Evolutionary conservation across 2,888 invertebrate species (phyloP), one percentile per base, ranked within the genome.

Genomic region (Mesorhabditis spiculigera): DNA sequence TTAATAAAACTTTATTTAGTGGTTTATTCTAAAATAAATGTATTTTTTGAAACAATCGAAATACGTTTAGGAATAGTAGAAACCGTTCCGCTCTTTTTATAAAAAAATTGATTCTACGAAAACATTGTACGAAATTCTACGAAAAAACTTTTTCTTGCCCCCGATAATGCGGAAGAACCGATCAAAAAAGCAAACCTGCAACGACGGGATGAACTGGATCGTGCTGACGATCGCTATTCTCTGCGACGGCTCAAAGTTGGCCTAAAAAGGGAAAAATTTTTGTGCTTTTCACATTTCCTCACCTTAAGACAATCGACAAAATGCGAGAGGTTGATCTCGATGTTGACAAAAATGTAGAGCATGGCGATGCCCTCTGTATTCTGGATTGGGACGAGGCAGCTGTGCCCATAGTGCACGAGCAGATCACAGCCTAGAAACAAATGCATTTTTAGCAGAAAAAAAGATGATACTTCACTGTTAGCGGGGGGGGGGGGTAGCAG

Each of bases 341-440:
- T 97, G 86, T 96, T 96, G 43, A 99, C 98, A 89, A 99, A 99
- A 77, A 99, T 90, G 86, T 99, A 99, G 69, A 98, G 89, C 81
- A 97, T 92, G 87, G 93, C 93, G 68, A 98, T 92, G 69, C 91
- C 92, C 50, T 86, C 84, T 0, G 86, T 84, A 67, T 85, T 81
- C 68, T 86, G 84, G 66, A 85, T 82, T 3, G 85, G 84, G 5
- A 87, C 85, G 71, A 89, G 90, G 87, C 98, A 99, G 78, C 95
- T 96, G 87, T 98, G 98, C 1, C 96, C 98, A 86, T 98, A 99
- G 87, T 98, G 98, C 45, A 98, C 86, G 5, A 86, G 72, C 10
- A 86, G 73, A 67, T 86, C 84, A 68, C 86, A 86, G 28, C 83
- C 82, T 80, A 67, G 44, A 69, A 28, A 28, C 28, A 28, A 28